Percentiles rank a stretch among this genome's conserved stretches.
Conservation (phyloP, 2,113 vertebrate genomes). For the Pongo pygmaeus region DNA sequence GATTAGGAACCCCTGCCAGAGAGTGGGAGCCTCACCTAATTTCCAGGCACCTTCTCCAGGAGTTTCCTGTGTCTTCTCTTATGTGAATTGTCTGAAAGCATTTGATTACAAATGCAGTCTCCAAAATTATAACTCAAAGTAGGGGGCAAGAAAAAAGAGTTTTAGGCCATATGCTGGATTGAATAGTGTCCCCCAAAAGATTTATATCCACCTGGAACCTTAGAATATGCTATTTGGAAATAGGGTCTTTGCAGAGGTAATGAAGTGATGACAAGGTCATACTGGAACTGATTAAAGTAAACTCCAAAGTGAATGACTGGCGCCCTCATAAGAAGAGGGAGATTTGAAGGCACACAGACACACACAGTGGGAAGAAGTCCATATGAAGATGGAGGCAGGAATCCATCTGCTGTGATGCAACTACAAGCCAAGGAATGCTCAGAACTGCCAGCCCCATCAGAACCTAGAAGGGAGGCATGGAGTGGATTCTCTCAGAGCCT, state of each 20-base stretch:
- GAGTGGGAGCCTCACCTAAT: background rate
- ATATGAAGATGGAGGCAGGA: background rate
- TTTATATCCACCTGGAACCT: background rate
- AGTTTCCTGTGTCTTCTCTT: background rate
- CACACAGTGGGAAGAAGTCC: background rate
- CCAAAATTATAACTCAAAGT: background rate
- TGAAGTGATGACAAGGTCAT: background rate
- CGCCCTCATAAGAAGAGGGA: background rate
- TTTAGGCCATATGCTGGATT: background rate
- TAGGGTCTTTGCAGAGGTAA: background rate
- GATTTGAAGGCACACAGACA: background rate
- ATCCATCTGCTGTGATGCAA: background rate
- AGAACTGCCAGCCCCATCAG: background rate
- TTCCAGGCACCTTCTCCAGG: background rate
- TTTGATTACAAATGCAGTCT: background rate
- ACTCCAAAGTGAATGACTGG: too few relatives aligned
- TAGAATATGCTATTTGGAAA: background rate
- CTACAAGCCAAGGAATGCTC: background rate
- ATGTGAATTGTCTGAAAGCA: background rate
- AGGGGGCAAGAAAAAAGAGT: background rate
- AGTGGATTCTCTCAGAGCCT: background rate
- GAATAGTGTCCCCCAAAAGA: background rate
- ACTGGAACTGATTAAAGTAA: background rate
- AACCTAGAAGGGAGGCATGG: background rate
- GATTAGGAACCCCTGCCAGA: background rate